Evolutionary conservation across 1,140 invertebrate genomes (phyloP), one percentile per base, ranked within the genome.

Genomic region (Lepidostoma basale): DNA sequence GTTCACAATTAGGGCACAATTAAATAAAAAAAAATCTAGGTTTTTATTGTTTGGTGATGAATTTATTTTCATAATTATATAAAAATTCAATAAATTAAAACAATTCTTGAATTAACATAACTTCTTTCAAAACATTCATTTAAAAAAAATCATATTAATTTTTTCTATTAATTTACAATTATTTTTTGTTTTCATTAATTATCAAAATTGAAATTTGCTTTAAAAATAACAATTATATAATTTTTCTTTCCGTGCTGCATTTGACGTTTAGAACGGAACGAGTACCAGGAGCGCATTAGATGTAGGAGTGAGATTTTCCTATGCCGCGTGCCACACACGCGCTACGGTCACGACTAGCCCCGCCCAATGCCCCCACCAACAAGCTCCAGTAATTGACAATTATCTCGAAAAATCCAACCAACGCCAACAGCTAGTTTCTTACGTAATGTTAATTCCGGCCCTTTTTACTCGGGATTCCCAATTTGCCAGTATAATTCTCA

Each of bases 271-370:
- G 10, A 6, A 3, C 33, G 20, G 16, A 18, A 22, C 22, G 10
- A 25, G 9, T 47, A 33, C 44, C 60, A 47, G 28, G 40, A 63
- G 40, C 30, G 40, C 45, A 45, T 54, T 36, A 39, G 47, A 33
- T 40, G 42, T 28, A 36, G 33, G 22, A 65, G 45, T 40, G 47
- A 65, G 26, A 39, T 47, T 47, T 63, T 16, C 60, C 33, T 39
- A 49, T n/a, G 69, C 65, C 69, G 59, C 69, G 69, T 71, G 69
- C 65, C 69, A 40, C 49, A 65, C 69, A 71, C 69, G 69, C 69
- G 69, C 69, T 63, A 25, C 33, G 58, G 30, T 66, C 69, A 63
- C 64, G 56, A 49, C 20, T 26, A n/a, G 47, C 63, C 42, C 33
- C 69, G 63, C 69, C 69, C 59, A 67, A 18, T 26, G 10, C 18